phyloP scores from a whole-genome alignment of 2,113 vertebrate species.

The Carassius carassius region DNA sequence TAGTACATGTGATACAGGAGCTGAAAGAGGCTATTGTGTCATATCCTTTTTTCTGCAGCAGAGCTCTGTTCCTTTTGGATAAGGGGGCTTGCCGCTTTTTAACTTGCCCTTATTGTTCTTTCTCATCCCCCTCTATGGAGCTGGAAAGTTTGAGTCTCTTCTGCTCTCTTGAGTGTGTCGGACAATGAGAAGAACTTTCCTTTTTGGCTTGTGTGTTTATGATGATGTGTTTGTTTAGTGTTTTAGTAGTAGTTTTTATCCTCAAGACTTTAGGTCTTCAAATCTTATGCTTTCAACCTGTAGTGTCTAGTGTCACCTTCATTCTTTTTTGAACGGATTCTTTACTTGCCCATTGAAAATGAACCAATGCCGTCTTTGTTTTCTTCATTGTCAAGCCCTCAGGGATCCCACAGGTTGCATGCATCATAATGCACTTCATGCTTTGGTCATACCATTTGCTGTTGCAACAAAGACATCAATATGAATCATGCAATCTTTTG shows the following conservation, averaged over 20 bases:
- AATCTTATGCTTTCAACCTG: constrained; percentile 26
- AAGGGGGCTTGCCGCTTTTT: constrained; percentile 44
- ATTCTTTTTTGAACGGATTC: constrained; percentile 9
- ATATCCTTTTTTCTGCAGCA: constrained; percentile 47
- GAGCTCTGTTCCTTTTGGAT: constrained; percentile 52
- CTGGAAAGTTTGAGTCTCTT: constrained; percentile 53
- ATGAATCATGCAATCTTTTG: constrained; percentile 46
- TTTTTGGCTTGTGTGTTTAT: background rate
- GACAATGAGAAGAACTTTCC: constrained; percentile 27
- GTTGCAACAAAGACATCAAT: constrained; percentile 21
- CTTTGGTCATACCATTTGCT: constrained; percentile 10
- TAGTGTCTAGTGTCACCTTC: background rate
- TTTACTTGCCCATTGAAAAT: constrained; percentile 21
- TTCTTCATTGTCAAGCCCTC: constrained; percentile 6
- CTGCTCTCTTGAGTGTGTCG: constrained; percentile 46
- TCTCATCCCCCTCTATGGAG: constrained; percentile 39
- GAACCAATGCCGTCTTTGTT: constrained; percentile 3
- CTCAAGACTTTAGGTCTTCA: background rate
- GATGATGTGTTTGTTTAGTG: background rate
- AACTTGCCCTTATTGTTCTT: constrained; percentile 56
- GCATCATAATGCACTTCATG: background rate
- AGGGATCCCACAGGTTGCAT: constrained; percentile 14
- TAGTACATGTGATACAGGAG: constrained; percentile 65
- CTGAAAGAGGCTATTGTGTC: constrained; percentile 70
- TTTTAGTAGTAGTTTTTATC: background rate